phyloP scores from a whole-genome alignment of 2,113 vertebrate genomes.

The Trogon surrucura region DNA sequence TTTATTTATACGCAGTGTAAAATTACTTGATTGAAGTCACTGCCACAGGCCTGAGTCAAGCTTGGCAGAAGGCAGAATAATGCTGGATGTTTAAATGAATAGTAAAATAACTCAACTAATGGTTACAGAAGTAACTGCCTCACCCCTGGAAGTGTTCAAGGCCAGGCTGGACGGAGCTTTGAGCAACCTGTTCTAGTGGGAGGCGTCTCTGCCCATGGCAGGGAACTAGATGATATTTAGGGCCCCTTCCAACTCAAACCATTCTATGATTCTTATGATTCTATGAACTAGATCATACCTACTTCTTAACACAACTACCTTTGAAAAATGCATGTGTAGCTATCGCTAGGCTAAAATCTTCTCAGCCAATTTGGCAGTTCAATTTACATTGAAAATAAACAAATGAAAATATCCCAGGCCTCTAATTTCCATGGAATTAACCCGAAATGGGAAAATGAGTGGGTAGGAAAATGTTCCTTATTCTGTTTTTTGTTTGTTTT shows the following conservation, averaged over 20 bases:
- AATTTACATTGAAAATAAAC: constrained; percentile 40
- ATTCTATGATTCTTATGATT: too few relatives aligned
- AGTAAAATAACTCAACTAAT: not conserved
- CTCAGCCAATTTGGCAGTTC: not conserved
- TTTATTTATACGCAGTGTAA: not conserved
- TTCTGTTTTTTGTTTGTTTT: constrained; percentile 48
- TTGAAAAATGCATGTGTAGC: not conserved
- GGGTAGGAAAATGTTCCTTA: not conserved
- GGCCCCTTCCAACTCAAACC: too few relatives aligned
- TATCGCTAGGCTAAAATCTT: not conserved
- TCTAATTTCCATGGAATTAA: not conserved
- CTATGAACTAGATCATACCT: not conserved
- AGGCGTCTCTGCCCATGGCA: too few relatives aligned
- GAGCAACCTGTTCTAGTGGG: too few relatives aligned
- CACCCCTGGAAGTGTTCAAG: too few relatives aligned
- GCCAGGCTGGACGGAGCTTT: too few relatives aligned
- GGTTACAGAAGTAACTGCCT: not conserved
- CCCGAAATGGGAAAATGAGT: constrained; percentile 15
- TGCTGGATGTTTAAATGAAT: not conserved
- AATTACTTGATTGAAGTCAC: not conserved
- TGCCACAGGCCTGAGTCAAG: not conserved
- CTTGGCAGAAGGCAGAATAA: not conserved
- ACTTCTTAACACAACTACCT: not conserved
- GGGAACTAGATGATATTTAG: too few relatives aligned
- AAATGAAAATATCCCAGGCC: constrained; percentile 2